These are phyloP conservation scores for Cynaeus angustus DNA, from an alignment of 2,888 invertebrate genomes.

Conservation along the genomic window DNA sequence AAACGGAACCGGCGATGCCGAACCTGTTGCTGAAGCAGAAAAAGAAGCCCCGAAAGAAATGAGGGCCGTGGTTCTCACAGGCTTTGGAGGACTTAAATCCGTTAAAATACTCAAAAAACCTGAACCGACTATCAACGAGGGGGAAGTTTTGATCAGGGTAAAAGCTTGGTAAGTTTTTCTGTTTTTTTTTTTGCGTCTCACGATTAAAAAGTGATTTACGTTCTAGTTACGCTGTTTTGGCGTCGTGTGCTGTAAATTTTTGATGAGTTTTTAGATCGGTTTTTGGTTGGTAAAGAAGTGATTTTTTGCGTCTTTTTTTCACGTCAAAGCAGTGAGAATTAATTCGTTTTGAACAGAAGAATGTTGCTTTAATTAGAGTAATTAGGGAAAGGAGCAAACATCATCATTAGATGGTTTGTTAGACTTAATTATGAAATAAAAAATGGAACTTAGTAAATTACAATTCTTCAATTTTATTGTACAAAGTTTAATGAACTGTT, in stretches of 20 bases:
- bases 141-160: slow-evolving; percentile 87
- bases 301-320: background rate
- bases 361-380: slow-evolving; percentile 36
- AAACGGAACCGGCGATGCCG: slow-evolving; percentile 71
- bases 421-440: no score
- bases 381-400: slow-evolving; percentile 13
- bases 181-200: background rate
- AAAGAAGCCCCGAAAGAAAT: slow-evolving; percentile 83
- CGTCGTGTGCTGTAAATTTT: no score
- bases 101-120: slow-evolving; percentile 88
- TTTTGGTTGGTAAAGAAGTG: no score
- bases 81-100: slow-evolving; percentile 90
- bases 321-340: slow-evolving; percentile 15
- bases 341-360: slow-evolving; percentile 33
- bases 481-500: slow-evolving; percentile 29
- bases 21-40: slow-evolving; percentile 66
- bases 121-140: slow-evolving; percentile 81
- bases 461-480: no score
- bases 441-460: no score
- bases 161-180: slow-evolving; percentile 85
- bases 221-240: no score
- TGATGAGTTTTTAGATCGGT: no score
- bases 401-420: slow-evolving; percentile 4
- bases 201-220: background rate
- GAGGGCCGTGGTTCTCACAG: slow-evolving; percentile 88